Base-by-base conservation (phyloP, 1,140 invertebrate genomes). In the Lepidotrigona ventralis region DNA sequence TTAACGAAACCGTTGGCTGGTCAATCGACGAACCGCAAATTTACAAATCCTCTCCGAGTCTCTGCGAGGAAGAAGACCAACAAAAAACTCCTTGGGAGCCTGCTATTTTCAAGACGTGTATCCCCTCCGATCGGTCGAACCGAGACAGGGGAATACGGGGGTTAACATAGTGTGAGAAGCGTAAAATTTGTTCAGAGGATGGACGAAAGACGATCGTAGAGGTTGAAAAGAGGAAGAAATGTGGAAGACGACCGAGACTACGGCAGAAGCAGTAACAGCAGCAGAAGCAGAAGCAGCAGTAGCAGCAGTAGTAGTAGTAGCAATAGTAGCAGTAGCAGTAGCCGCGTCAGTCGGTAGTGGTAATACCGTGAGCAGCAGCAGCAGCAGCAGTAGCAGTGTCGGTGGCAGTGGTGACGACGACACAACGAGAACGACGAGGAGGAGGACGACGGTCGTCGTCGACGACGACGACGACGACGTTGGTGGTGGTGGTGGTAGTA, bases 21-120 rank as follows among this genome's bases (percentile, higher is more conserved):
- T 82, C 75, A 68, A 83, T 83, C 75, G 81, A 39, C 81, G 56
- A 51, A 39, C 81, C 81, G 75, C 81, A 78, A 78, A 70, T 83
- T 83, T 78, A 83, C 81, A 78, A 78, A 78, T 83, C 75, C 79
- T 69, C 53, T 19, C 17, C 6, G n/a, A 21, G 63, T 26, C 58
- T 60, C 46, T 8, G 60, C 54, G 33, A 33, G 63, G 53, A 73
- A 78, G 60, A 75, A 75, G 23, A 58, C n/a, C 64, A 70, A 56
- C 26, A 76, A 79, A 33, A 58, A 60, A 78, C 54, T 63, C 33
- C 29, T 29, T 46, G 5, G n/a, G 53, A 53, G 26, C n/a, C 14
- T 72, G 77, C 63, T 75, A 81, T 79, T 86, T 81, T 66, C 71
- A 53, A 75, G 71, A 11, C 73, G 29, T 29, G 33, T 51, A 23